Conservation (phyloP, 2,888 invertebrate species). For the Phaedon cochleariae region DNA sequence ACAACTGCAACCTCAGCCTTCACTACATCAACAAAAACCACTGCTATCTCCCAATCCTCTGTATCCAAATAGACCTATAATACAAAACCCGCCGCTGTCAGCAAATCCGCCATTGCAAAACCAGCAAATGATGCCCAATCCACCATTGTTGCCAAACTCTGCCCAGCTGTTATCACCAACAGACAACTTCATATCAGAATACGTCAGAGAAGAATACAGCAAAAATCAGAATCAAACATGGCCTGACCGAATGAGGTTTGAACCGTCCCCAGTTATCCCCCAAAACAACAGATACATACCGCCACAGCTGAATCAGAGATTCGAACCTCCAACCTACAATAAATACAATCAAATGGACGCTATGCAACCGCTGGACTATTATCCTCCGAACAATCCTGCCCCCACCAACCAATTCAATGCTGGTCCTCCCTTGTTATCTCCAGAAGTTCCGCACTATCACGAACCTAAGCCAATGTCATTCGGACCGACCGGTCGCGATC, state of each 20-base stretch:
- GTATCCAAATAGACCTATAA: background rate
- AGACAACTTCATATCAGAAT: conserved; percentile 34
- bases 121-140: background rate
- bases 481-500: conserved; percentile 21
- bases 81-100: conserved; percentile 10
- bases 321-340: conserved; percentile 19
- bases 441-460: conserved; percentile 32
- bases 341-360: conserved; percentile 25
- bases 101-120: conserved; percentile 5
- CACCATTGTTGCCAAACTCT: conserved; percentile 8
- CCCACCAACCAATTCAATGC: conserved; percentile 29
- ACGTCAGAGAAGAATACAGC: conserved; percentile 29
- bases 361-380: conserved; percentile 33
- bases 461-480: conserved; percentile 31
- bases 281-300: conserved; percentile 18
- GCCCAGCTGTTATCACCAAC: conserved; percentile 21
- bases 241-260: conserved; percentile 4
- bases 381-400: conserved; percentile 26
- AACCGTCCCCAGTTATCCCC: conserved; percentile 1
- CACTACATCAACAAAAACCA: background rate
- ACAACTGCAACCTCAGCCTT: background rate
- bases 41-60: background rate
- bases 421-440: conserved; percentile 32
- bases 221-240: background rate
- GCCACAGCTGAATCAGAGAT: conserved; percentile 14